Conservation (phyloP, 2,888 invertebrate genomes). For the Leucoptera coffeella region DNA sequence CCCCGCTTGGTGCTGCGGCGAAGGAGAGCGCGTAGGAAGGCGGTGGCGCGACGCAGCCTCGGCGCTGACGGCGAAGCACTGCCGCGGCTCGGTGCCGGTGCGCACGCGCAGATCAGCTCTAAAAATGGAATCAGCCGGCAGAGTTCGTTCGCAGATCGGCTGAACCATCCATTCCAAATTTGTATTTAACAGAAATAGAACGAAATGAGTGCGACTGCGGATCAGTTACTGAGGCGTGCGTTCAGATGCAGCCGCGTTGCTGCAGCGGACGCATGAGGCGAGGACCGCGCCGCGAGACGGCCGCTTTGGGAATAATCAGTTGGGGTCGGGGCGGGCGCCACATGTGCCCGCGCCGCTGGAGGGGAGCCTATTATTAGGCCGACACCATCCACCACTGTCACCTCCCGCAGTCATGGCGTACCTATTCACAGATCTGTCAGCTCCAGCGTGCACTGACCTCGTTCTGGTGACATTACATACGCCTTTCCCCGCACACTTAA, state of each 20-base stretch:
- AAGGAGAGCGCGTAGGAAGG: constrained; percentile 9
- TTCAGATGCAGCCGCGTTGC: constrained; percentile 27
- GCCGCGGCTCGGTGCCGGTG: constrained; percentile 32
- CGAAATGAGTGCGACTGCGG: constrained; percentile 49
- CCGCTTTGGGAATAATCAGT: constrained; percentile 42
- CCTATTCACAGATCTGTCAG: constrained; percentile 48
- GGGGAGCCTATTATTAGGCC: constrained; percentile 52
- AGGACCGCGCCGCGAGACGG: constrained; percentile 46
- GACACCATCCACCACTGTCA: constrained; percentile 52
- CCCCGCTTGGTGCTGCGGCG: constrained; percentile 3
- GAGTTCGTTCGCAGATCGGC: constrained; percentile 47
- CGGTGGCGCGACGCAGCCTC: constrained; percentile 38
- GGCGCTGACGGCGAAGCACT: constrained; percentile 41
- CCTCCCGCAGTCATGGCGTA: constrained; percentile 48
- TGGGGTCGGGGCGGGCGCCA: constrained; percentile 20
- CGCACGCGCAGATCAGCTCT: constrained; percentile 51
- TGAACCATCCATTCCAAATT: constrained; percentile 66
- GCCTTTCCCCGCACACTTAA: no score
- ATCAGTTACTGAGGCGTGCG: constrained; percentile 42
- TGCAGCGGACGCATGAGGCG: constrained; percentile 13
- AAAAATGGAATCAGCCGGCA: constrained; percentile 50
- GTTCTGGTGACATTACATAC: no score
- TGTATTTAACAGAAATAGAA: constrained; percentile 75
- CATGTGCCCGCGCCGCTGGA: constrained; percentile 47
- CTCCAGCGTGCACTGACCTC: constrained; percentile 45